A percentile compares a stretch with the other conserved stretches of the same genome.
Evolutionary conservation across 1,140 invertebrate genomes (phyloP).

Genomic region (Aradophagus sp.): DNA sequence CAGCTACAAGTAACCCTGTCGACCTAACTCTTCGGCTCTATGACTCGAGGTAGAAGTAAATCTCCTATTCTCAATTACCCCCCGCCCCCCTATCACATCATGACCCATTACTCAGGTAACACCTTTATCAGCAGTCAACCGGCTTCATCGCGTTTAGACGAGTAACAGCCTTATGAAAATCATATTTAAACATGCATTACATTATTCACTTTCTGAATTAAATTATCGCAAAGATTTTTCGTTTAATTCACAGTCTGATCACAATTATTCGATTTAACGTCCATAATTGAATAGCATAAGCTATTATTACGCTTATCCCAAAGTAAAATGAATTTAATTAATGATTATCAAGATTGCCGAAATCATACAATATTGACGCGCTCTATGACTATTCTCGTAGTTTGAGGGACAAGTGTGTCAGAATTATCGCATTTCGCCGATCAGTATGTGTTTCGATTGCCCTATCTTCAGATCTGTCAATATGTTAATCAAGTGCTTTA

Average conservation of each 20-base stretch:
- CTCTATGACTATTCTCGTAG: not conserved
- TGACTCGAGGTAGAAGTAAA: slow-evolving; percentile 66
- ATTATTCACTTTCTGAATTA: slow-evolving; percentile 40
- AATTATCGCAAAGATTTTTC: slow-evolving; percentile 27
- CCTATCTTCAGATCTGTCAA: slow-evolving; percentile 17
- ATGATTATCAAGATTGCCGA: slow-evolving; percentile 27
- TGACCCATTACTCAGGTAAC: slow-evolving; percentile 64
- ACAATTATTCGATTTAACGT: slow-evolving; percentile 29
- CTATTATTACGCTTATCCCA: slow-evolving; percentile 20
- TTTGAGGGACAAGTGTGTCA: slow-evolving; percentile 17
- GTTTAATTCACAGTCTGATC: slow-evolving; percentile 45
- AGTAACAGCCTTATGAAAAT: slow-evolving; percentile 43
- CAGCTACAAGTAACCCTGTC: slow-evolving; percentile 57
- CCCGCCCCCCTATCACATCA: slow-evolving; percentile 57
- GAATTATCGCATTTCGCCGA: slow-evolving; percentile 14
- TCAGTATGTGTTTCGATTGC: slow-evolving; percentile 3
- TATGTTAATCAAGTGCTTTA: slow-evolving; percentile 25
- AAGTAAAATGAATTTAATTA: slow-evolving; percentile 45
- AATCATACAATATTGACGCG: slow-evolving; percentile 11
- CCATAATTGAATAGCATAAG: slow-evolving; percentile 34
- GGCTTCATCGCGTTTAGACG: slow-evolving; percentile 41
- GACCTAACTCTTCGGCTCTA: slow-evolving; percentile 41
- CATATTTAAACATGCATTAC: slow-evolving; percentile 48
- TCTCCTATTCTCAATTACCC: slow-evolving; percentile 75
- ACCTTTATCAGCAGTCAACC: slow-evolving; percentile 52